Evolutionary conservation across 2,888 invertebrate species (phyloP), one percentile per base, ranked within the genome.

Genomic region (Liopterus haemorrhoidalis): DNA sequence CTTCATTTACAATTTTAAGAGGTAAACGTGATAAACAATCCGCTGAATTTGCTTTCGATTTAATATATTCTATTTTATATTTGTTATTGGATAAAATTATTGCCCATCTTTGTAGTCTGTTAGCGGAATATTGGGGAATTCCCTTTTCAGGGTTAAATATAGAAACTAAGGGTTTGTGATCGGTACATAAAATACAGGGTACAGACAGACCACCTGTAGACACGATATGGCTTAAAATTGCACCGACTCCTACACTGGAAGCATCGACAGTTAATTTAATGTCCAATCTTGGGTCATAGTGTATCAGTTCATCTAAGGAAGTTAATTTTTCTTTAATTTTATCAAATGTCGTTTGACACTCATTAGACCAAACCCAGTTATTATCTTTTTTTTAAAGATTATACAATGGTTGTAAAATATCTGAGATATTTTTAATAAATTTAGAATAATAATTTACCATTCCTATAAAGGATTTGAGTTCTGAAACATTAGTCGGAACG

Each of bases 391-490:
- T 30, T 11, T 8, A 30, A 8, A 30, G 15, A 30, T 30, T 30
- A 30, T 30, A 30, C 11, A 30, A 11, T 30, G 30, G 30, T 2
- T 30, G 2, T 11, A 30, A 30, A 30, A 30, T 30, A 11, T 20
- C 30, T 5, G 60, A 41, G 25, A 60, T 48, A 27, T 58, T 53
- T 25, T 50, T 49, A 1, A 64, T 46, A 49, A 64, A 65, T 46
- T 55, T 57, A 2, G 57, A 50, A 43, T 64, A 65, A 46, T 59
- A 66, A n/a, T n/a, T n/a, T n/a, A n/a, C n/a, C n/a, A n/a, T n/a
- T n/a, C n/a, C n/a, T n/a, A n/a, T n/a, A n/a, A 59, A 57, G 30
- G 58, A 56, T 24, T 36, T 42, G 15, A 60, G 30, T 35, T 57
- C 38, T 11, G 52, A 43, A 1, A 41, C 41, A 46, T 55, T 47